Base-by-base conservation (phyloP, 2,113 vertebrate genomes). In the Echinops telfairi region DNA sequence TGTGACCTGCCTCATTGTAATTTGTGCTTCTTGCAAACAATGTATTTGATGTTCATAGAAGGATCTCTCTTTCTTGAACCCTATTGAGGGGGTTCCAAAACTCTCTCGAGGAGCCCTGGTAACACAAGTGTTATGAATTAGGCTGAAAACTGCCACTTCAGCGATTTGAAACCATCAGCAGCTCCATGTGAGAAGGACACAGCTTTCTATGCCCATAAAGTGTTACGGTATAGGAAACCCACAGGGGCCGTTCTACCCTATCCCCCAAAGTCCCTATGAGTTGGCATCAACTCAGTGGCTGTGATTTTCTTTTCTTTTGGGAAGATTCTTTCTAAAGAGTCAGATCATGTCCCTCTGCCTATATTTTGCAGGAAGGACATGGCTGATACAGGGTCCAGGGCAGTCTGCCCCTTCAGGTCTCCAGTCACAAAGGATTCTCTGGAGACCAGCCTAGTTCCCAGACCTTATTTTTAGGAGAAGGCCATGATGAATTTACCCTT, bases 1-100 rank as follows among this genome's bases (percentile, higher is more conserved):
- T 76, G 40, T 64, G 31, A 83, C 36, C 38, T 75, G 31, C 10
- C 70, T 64, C 36, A 25, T 31, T 64, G 23, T 81, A 83, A 77
- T 83, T 6, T 83, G 73, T 76, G 31, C 31, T 47, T 66, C 62
- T 75, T 36, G 70, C 38, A 83, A 91, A 77, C 33, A 77, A 58
- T 73, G 43, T 77, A 57, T 83, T 77, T 68, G 70, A 33, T 16
- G 16, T 64, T 80, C 73, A 38, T 75, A 88, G 47, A 85, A 68
- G n/a, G 9, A 81, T 27, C 6, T 47, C 43, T 88, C 79, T 76
- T 88, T 70, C 60, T 79, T 38, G 22, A 94, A 82, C 81, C 64
- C 60, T 81, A 79, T 25, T 71, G 73, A 47, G 70, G 38, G 8
- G 33, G 9, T 66, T 16, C 12, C 43, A 47, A 47, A 47, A 47